A percentile compares a stretch with the other conserved stretches of the same genome.
Evolutionary conservation across 2,888 invertebrate genomes (phyloP).

Genomic region (Gnatocerus cornutus): DNA sequence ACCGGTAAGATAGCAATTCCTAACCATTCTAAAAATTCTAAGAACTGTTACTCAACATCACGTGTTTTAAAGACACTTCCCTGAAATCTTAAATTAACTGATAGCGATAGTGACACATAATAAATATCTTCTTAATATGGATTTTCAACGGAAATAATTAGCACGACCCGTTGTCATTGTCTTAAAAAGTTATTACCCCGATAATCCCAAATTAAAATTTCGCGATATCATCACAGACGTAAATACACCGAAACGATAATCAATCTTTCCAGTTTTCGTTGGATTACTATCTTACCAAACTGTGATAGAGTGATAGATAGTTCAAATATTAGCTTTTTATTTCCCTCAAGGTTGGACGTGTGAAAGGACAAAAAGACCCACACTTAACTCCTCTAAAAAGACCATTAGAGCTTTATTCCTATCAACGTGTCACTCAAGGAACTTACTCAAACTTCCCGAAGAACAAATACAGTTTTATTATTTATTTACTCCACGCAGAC

Average conservation of each 20-base stretch:
- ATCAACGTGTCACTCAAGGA: conserved; percentile 10
- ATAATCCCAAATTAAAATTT: too few relatives aligned
- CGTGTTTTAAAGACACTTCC: too few relatives aligned
- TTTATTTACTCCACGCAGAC: conserved; percentile 39
- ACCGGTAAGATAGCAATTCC: too few relatives aligned
- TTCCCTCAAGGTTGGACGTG: background rate
- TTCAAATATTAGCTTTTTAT: conserved; percentile 24
- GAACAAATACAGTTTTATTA: conserved; percentile 25
- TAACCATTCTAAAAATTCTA: too few relatives aligned
- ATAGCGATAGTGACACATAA: too few relatives aligned
- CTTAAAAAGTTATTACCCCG: too few relatives aligned
- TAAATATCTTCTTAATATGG: too few relatives aligned
- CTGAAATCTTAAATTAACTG: too few relatives aligned
- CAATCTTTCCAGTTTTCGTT: conserved; percentile 7
- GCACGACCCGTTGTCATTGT: too few relatives aligned
- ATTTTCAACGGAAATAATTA: too few relatives aligned
- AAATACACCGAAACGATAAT: background rate
- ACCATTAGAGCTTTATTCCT: conserved; percentile 27
- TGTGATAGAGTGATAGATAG: conserved; percentile 17
- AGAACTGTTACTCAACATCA: too few relatives aligned
- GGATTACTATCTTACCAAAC: conserved; percentile 27
- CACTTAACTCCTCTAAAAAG: conserved; percentile 23
- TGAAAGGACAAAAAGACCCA: conserved; percentile 14
- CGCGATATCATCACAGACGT: too few relatives aligned
- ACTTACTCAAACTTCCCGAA: background rate